Percentiles rank a stretch among this genome's conserved stretches.
Evolutionary conservation across 2,113 vertebrate species (phyloP).

Genomic region (Zapornia atra): DNA sequence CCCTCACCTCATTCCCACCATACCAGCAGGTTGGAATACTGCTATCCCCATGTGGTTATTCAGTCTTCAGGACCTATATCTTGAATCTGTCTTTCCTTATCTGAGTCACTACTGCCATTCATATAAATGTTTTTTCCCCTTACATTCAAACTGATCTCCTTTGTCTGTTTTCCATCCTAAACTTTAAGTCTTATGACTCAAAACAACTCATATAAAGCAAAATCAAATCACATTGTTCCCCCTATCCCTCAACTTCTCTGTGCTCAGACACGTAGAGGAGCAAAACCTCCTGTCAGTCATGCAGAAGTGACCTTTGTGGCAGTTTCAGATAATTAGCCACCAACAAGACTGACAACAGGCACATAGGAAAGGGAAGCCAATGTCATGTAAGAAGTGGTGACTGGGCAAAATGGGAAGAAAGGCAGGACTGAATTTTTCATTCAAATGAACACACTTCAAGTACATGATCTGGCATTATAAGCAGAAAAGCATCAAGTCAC

Average conservation of each 20-base stretch:
- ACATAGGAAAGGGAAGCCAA: background rate
- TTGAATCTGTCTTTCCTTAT: background rate
- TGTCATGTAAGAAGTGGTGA: background rate
- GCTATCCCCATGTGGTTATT: background rate
- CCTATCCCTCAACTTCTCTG: background rate
- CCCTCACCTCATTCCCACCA: background rate
- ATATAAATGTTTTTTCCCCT: background rate
- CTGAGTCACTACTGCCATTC: background rate
- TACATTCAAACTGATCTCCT: background rate
- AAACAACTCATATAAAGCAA: background rate
- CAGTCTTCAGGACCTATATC: background rate
- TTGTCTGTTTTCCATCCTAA: background rate
- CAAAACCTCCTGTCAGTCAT: background rate
- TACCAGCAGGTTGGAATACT: background rate
- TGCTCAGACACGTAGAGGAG: background rate
- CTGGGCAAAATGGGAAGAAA: background rate
- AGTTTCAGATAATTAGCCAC: background rate
- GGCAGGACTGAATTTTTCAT: background rate
- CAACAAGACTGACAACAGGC: background rate
- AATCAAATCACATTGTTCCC: background rate
- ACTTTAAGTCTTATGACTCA: background rate
- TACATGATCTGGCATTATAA: background rate
- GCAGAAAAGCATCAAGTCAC: background rate
- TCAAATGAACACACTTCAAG: background rate
- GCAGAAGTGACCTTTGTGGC: background rate